Evolutionary conservation across 2,113 vertebrate species (phyloP).

Genomic region (Pyxicephalus adspersus): DNA sequence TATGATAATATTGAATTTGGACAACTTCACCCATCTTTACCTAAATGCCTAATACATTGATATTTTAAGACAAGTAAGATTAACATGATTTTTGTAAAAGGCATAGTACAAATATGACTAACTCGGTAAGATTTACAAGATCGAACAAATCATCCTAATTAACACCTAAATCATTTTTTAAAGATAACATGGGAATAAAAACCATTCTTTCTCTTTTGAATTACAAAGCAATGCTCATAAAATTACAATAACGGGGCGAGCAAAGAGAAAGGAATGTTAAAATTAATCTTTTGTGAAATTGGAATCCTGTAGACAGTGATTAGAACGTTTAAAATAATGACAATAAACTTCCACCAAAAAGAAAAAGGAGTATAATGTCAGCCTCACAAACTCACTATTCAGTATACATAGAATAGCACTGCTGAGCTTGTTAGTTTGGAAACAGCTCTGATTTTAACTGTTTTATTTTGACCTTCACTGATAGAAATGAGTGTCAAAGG

Average conservation of each 20-base stretch:
- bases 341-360: conserved; percentile 20
- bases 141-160: conserved; percentile 32
- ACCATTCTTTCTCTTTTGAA: conserved; percentile 29
- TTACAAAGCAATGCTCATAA: conserved; percentile 41
- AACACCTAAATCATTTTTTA: conserved; percentile 49
- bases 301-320: conserved; percentile 52
- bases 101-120: background rate
- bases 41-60: too few species aligned
- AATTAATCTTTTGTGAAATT: conserved; percentile 54
- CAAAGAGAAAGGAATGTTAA: conserved; percentile 35
- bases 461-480: conserved; percentile 38
- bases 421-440: conserved; percentile 37
- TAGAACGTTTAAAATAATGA: conserved; percentile 50
- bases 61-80: background rate
- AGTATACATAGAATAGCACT: conserved; percentile 2
- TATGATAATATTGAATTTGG: too few species aligned
- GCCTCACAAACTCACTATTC: conserved; percentile 1
- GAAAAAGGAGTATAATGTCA: conserved; percentile 18
- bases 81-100: background rate
- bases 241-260: conserved; percentile 48
- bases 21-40: too few species aligned
- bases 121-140: conserved; percentile 10
- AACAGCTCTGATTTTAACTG: background rate
- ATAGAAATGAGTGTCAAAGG: conserved; percentile 32
- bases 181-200: conserved; percentile 50